These are phyloP conservation scores for Lottia gigantea DNA, from an alignment of 2,888 invertebrate genomes.

Conservation along the genomic window DNA sequence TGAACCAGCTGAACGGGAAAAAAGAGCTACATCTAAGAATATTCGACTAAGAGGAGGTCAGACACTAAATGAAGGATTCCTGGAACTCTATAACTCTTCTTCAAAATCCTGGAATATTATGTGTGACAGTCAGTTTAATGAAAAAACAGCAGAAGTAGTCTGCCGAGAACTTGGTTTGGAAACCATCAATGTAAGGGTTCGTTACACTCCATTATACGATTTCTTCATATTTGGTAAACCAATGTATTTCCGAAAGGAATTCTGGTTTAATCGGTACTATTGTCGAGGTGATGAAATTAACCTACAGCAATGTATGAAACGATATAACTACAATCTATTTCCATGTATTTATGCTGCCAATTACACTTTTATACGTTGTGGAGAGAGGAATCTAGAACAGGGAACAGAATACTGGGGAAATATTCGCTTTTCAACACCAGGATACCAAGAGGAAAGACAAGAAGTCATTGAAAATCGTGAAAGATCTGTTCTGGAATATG, in stretches of 20 bases:
- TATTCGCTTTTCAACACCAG: slow-evolving; percentile 87
- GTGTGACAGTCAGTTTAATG: slow-evolving; percentile 94
- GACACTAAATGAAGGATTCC: slow-evolving; percentile 80
- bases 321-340: slow-evolving; percentile 83
- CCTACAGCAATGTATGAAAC: slow-evolving; percentile 74
- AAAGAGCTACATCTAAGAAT: slow-evolving; percentile 14
- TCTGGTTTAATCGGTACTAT: slow-evolving; percentile 64
- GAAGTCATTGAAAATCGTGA: slow-evolving; percentile 62
- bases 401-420: slow-evolving; percentile 84
- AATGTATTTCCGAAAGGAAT: slow-evolving; percentile 63
- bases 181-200: slow-evolving; percentile 87
- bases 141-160: slow-evolving; percentile 95
- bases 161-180: slow-evolving; percentile 93
- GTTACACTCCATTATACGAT: slow-evolving; percentile 71
- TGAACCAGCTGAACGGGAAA: not conserved
- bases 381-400: slow-evolving; percentile 67
- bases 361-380: slow-evolving; percentile 94
- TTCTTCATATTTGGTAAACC: slow-evolving; percentile 63
- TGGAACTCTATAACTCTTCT: slow-evolving; percentile 94
- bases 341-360: slow-evolving; percentile 81
- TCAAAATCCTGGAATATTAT: slow-evolving; percentile 96
- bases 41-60: slow-evolving; percentile 80
- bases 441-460: slow-evolving; percentile 83
- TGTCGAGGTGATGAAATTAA: slow-evolving; percentile 68
- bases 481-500: slow-evolving; percentile 80